Conservation (phyloP, 1,140 invertebrate species). For the Lepidurus apus region DNA sequence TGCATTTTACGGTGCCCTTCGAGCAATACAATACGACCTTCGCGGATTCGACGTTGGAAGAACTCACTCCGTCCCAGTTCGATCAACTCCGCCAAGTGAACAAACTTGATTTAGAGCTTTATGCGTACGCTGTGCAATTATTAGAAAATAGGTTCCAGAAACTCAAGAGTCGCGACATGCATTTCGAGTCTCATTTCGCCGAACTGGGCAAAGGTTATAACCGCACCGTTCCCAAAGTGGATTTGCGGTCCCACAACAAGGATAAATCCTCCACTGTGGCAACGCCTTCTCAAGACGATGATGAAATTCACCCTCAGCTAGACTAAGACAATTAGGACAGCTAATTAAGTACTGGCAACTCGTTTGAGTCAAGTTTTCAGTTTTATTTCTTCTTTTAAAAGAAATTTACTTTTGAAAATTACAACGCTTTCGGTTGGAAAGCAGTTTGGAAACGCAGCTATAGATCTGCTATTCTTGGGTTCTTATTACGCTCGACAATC, state of each 20-base stretch:
- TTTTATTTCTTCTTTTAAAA: background rate
- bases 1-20: slow-evolving; percentile 81
- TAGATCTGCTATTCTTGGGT: background rate
- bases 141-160: slow-evolving; percentile 78
- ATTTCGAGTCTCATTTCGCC: slow-evolving; percentile 51
- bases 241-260: no score
- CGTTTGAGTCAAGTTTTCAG: background rate
- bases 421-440: background rate
- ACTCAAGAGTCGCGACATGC: slow-evolving; percentile 66
- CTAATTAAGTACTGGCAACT: background rate
- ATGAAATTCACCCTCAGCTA: background rate
- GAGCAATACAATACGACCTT: slow-evolving; percentile 84
- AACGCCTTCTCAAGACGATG: background rate
- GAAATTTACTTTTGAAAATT: background rate
- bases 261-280: background rate
- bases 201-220: background rate
- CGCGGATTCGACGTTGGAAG: slow-evolving; percentile 67
- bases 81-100: slow-evolving; percentile 72
- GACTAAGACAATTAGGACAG: background rate
- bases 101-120: slow-evolving; percentile 84
- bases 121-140: slow-evolving; percentile 84
- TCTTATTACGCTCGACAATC: slow-evolving; percentile 1
- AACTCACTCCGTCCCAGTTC: slow-evolving; percentile 64
- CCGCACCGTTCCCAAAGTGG: no score
- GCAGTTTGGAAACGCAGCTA: background rate